phyloP scores from a whole-genome alignment of 2,888 invertebrate species.

The Trichacis sp. region DNA sequence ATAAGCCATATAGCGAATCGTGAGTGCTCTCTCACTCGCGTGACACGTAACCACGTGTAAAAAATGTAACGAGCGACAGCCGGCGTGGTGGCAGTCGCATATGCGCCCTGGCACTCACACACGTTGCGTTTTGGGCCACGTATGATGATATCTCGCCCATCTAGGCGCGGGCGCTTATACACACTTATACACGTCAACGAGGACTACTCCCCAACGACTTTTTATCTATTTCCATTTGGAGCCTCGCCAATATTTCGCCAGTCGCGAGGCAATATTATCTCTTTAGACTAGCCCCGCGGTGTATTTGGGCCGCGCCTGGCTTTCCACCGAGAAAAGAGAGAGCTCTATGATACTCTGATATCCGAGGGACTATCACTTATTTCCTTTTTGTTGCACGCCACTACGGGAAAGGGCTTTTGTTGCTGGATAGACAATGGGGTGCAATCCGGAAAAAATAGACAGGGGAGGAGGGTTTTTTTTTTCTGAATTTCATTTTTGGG shows the following conservation, averaged over 20 bases:
- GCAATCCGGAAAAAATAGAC: too few relatives aligned
- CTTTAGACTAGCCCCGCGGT: constrained; percentile 54
- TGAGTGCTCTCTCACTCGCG: not conserved
- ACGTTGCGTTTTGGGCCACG: not conserved
- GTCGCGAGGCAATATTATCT: constrained; percentile 62
- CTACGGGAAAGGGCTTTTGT: constrained; percentile 41
- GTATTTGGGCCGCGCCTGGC: constrained; percentile 27
- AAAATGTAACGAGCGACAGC: constrained; percentile 2
- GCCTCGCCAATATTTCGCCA: constrained; percentile 60
- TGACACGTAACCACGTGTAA: not conserved
- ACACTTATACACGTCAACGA: not conserved
- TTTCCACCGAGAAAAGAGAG: not conserved
- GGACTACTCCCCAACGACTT: constrained; percentile 43
- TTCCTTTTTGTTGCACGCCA: constrained; percentile 31
- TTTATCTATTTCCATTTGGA: constrained; percentile 68
- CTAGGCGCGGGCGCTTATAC: constrained; percentile 3
- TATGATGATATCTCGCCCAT: not conserved
- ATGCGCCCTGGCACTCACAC: not conserved
- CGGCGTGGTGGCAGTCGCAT: not conserved
- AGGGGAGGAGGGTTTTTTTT: too few relatives aligned
- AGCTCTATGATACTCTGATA: constrained; percentile 24
- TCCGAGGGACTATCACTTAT: constrained; percentile 34
- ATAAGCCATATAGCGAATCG: too few relatives aligned
- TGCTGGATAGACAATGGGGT: constrained; percentile 32
- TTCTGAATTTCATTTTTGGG: too few relatives aligned